phyloP scores from a whole-genome alignment of 2,113 vertebrate genomes.

The Edolisoma coerulescens region DNA sequence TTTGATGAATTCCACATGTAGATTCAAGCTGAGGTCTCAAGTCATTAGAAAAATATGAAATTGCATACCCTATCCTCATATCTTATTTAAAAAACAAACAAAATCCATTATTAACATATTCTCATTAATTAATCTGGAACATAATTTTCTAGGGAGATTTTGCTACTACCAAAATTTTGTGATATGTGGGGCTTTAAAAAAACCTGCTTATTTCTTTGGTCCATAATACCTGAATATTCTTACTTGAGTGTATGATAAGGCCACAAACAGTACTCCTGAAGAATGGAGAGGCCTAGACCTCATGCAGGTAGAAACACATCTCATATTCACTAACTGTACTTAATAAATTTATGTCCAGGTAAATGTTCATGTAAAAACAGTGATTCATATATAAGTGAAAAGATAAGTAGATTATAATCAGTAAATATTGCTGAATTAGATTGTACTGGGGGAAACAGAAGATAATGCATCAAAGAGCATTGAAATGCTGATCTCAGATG shows the following conservation, averaged over 20 bases:
- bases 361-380: neutral
- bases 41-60: neutral
- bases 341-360: neutral
- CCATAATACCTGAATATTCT: neutral
- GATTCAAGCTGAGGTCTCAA: neutral
- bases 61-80: neutral
- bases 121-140: neutral
- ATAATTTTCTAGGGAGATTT: neutral
- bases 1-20: slow-evolving; percentile 67
- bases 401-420: neutral
- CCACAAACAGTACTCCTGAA: neutral
- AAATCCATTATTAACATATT: neutral
- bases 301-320: neutral
- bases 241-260: neutral
- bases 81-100: neutral
- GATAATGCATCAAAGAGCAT: neutral
- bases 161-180: neutral
- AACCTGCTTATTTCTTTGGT: neutral
- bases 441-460: neutral
- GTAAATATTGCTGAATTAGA: neutral
- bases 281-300: accelerated
- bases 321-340: neutral
- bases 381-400: neutral
- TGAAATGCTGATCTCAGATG: neutral
- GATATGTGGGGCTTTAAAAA: accelerated